phyloP scores from a whole-genome alignment of 2,888 invertebrate species.

The Pammene aurita region DNA sequence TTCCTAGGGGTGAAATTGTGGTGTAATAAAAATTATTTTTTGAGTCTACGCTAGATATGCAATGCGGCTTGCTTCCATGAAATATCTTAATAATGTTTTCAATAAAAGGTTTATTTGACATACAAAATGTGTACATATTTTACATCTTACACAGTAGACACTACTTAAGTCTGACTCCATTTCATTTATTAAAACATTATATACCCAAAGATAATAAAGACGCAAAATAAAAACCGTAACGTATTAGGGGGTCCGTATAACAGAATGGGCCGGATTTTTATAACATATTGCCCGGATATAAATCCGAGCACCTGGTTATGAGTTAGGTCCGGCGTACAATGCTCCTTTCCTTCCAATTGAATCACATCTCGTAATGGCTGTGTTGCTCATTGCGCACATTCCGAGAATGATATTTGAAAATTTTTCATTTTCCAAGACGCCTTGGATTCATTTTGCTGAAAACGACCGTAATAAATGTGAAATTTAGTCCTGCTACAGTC shows the following conservation, averaged over 20 bases:
- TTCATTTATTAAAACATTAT: too few relatives aligned
- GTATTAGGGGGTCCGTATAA: constrained; percentile 55
- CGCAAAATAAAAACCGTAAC: constrained; percentile 54
- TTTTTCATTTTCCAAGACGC: constrained; percentile 26
- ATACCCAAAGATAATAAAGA: constrained; percentile 46
- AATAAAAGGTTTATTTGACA: too few relatives aligned
- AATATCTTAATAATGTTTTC: too few relatives aligned
- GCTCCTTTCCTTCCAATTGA: constrained; percentile 58
- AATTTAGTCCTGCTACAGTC: constrained; percentile 10
- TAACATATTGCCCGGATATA: constrained; percentile 68
- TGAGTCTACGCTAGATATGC: too few relatives aligned
- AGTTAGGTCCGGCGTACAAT: constrained; percentile 58
- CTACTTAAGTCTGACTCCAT: too few relatives aligned
- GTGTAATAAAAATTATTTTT: too few relatives aligned
- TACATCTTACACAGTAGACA: too few relatives aligned
- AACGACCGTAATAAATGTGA: constrained; percentile 23
- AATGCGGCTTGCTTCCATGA: too few relatives aligned
- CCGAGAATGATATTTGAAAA: constrained; percentile 29
- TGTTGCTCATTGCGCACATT: constrained; percentile 37
- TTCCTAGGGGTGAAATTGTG: too few relatives aligned
- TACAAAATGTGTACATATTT: too few relatives aligned
- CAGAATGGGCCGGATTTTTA: constrained; percentile 65
- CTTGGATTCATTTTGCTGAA: constrained; percentile 12
- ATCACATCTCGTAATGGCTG: constrained; percentile 49
- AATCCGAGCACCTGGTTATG: constrained; percentile 68